Evolutionary conservation across 2,888 invertebrate species (phyloP).

Genomic region (Candidula unifasciata): DNA sequence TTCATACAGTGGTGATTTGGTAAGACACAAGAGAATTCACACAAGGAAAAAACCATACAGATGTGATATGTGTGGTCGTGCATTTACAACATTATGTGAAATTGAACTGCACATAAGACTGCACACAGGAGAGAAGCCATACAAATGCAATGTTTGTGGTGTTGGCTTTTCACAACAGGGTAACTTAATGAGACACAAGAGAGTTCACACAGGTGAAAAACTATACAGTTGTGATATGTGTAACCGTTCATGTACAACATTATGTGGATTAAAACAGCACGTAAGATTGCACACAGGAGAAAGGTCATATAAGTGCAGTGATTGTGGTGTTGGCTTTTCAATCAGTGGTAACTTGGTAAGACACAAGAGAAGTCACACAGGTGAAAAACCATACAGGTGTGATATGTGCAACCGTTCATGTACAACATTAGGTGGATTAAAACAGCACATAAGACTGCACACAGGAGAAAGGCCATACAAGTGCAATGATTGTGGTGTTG

Average conservation of each 20-base stretch:
- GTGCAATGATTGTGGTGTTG: constrained; percentile 22
- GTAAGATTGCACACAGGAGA: constrained; percentile 10
- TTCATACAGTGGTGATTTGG: no score
- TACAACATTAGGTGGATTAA: not conserved
- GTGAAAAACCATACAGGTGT: constrained; percentile 5
- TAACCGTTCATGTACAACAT: constrained; percentile 13
- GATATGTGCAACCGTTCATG: not conserved
- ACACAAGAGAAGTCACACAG: not conserved
- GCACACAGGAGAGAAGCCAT: no score
- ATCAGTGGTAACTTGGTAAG: not conserved
- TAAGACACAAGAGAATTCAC: no score
- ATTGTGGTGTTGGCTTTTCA: constrained; percentile 1
- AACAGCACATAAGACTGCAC: not conserved
- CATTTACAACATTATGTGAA: no score
- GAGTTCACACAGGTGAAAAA: not conserved
- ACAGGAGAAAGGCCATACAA: not conserved
- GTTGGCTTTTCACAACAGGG: no score
- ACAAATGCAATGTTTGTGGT: no score
- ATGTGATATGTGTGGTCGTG: no score
- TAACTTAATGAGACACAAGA: no score
- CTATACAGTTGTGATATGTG: constrained; percentile 28
- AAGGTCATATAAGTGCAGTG: constrained; percentile 20
- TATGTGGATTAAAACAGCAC: not conserved
- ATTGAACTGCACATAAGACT: no score
- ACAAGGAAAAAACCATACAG: no score